Evolutionary conservation across 2,888 invertebrate genomes (phyloP).

Genomic region (Drosophila histrio): DNA sequence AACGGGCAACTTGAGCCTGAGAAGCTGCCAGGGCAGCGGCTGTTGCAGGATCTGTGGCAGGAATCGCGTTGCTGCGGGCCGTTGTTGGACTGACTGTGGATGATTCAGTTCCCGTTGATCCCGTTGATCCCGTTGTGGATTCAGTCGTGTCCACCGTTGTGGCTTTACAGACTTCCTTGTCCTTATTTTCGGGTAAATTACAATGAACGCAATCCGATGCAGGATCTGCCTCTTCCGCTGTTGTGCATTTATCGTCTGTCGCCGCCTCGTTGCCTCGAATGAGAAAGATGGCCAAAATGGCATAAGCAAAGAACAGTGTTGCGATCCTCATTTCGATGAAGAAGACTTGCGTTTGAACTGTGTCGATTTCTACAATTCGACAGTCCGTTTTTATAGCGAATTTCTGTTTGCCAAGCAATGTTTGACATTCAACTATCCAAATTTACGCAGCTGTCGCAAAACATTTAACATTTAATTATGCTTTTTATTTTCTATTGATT

Average conservation of each 20-base stretch:
- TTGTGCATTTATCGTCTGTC: not conserved
- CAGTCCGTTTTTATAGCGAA: conserved; percentile 2
- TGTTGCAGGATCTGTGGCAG: not conserved
- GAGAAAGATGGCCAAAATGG: not conserved
- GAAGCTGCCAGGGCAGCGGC: not conserved
- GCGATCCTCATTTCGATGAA: conserved; percentile 1
- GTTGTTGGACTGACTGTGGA: not conserved
- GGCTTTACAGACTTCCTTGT: too few species aligned
- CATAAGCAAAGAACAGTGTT: not conserved
- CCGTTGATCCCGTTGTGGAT: not conserved
- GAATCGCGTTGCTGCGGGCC: not conserved
- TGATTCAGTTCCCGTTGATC: not conserved
- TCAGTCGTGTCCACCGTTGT: not conserved
- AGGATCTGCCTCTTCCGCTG: not conserved
- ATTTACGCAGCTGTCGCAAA: conserved; percentile 6
- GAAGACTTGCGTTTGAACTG: not conserved
- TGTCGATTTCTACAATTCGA: not conserved
- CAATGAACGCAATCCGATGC: not conserved
- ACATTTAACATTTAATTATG: not conserved
- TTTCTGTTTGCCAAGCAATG: not conserved
- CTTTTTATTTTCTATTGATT: not conserved
- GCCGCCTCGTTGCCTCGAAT: not conserved
- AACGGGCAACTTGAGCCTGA: not conserved
- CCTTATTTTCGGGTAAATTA: not conserved
- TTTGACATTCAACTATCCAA: not conserved